Evolutionary conservation across 2,888 invertebrate genomes (phyloP).

Genomic region (Drosophila mettleri): DNA sequence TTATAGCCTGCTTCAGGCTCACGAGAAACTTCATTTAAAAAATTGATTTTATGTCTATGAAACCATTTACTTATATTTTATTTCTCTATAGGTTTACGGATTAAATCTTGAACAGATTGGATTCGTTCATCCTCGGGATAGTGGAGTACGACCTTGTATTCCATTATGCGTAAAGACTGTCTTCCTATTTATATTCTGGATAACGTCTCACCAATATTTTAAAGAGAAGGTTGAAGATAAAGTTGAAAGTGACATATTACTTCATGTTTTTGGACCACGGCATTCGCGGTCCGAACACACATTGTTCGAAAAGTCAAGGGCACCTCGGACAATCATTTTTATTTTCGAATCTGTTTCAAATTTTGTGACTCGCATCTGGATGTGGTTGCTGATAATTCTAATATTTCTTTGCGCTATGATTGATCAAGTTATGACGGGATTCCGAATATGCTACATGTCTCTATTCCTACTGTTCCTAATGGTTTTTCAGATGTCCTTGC

Average conservation of each 20-base stretch:
- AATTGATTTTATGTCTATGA: too few relatives aligned
- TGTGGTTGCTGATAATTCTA: constrained; percentile 96
- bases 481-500: constrained; percentile 97
- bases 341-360: constrained; percentile 88
- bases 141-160: constrained; percentile 87
- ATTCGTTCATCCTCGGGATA: constrained; percentile 88
- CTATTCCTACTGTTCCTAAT: constrained; percentile 96
- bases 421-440: constrained; percentile 96
- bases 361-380: constrained; percentile 96
- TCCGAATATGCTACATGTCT: constrained; percentile 98
- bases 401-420: constrained; percentile 96
- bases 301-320: constrained; percentile 45
- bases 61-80: too few relatives aligned
- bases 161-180: constrained; percentile 92
- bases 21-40: too few relatives aligned
- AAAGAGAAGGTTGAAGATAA: constrained; percentile 90
- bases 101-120: constrained; percentile 93
- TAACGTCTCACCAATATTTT: constrained; percentile 95
- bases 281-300: constrained; percentile 59
- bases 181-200: constrained; percentile 97
- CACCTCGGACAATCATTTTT: constrained; percentile 47
- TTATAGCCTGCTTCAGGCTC: neutral
- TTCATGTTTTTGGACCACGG: constrained; percentile 80
- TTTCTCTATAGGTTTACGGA: constrained; percentile 85
- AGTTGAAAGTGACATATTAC: constrained; percentile 85